These are phyloP conservation scores for Typhlichthys eigenmanni DNA, from an alignment of 2,797 vertebrate genomes.

Conservation along the genomic window DNA sequence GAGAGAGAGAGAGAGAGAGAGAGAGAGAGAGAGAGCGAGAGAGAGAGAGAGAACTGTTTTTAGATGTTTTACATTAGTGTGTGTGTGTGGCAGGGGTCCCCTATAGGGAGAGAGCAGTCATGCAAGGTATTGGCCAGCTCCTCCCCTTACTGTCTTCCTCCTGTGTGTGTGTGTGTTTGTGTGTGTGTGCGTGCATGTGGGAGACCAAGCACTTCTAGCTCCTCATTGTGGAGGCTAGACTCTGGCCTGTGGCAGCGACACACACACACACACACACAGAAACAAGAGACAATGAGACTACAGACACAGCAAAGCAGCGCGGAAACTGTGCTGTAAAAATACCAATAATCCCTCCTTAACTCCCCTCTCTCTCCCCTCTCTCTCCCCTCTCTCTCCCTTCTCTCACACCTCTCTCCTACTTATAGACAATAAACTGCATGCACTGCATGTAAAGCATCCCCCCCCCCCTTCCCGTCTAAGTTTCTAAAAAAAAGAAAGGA, in stretches of 20 bases:
- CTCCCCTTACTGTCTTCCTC: constrained; percentile 60
- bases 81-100: constrained; percentile 35
- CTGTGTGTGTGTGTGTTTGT: constrained; percentile 10
- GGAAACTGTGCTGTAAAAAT: no score
- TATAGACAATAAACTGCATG: constrained; percentile 51
- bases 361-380: neutral
- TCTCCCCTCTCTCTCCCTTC: constrained; percentile 6
- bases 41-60: no score
- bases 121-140: constrained; percentile 67
- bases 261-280: neutral
- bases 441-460: constrained; percentile 55
- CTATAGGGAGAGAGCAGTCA: constrained; percentile 70
- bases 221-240: no score
- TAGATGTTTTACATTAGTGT: constrained; percentile 1
- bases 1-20: no score
- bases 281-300: neutral
- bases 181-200: neutral
- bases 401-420: constrained; percentile 2
- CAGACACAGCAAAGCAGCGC: neutral
- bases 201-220: neutral
- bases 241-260: no score
- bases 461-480: constrained; percentile 12
- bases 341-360: no score
- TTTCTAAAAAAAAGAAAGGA: constrained; percentile 19
- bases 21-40: no score